These are phyloP conservation scores for Hemicordylus capensis DNA, from an alignment of 2,113 vertebrate species.

Conservation along the genomic window DNA sequence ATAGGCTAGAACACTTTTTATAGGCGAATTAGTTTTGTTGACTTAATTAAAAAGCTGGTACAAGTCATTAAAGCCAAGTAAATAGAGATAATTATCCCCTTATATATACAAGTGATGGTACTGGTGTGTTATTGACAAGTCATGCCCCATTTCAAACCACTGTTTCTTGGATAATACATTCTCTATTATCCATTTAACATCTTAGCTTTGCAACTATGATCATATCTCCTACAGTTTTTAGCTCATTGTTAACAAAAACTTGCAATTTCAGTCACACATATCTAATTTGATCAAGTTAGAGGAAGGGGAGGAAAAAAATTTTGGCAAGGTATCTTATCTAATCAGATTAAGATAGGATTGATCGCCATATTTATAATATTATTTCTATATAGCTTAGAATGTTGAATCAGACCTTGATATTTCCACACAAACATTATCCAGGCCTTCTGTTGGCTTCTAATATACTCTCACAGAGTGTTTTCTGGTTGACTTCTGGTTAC, in stretches of 20 bases:
- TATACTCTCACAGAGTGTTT: constrained; percentile 49
- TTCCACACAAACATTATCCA: constrained; percentile 64
- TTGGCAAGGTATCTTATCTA: not conserved
- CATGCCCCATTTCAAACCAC: constrained; percentile 6
- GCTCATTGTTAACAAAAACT: constrained; percentile 24
- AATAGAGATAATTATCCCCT: constrained; percentile 32
- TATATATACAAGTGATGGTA: constrained; percentile 13
- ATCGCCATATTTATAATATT: constrained; percentile 35
- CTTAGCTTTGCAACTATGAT: constrained; percentile 31
- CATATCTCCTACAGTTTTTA: not conserved
- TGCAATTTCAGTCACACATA: not conserved
- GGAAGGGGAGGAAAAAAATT: constrained; percentile 17
- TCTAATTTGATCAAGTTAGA: constrained; percentile 28
- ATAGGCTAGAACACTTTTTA: not conserved
- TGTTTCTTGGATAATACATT: not conserved
- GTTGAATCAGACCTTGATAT: constrained; percentile 58
- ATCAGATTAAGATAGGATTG: constrained; percentile 45
- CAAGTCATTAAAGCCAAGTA: constrained; percentile 32
- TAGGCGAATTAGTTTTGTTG: not conserved
- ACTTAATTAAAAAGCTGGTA: not conserved
- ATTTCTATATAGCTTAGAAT: constrained; percentile 51
- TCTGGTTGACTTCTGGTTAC: constrained; percentile 59
- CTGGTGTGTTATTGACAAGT: constrained; percentile 17
- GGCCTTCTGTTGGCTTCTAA: constrained; percentile 54
- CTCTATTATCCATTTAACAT: constrained; percentile 22